Conservation (phyloP, 2,888 invertebrate genomes). For the Prosopocoilus inquinatus region DNA sequence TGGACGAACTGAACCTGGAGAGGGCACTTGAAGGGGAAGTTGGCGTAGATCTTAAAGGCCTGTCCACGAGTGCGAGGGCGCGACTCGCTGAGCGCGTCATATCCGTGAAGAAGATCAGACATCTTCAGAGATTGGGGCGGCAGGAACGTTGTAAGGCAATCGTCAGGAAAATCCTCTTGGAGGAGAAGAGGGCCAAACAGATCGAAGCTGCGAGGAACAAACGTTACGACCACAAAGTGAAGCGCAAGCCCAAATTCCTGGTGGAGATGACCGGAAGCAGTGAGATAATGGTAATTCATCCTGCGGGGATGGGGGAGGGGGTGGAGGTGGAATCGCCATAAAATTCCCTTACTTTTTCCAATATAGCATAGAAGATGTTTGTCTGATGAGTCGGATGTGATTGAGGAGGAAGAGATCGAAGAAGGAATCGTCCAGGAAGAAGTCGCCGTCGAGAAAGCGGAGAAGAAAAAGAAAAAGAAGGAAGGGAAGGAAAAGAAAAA, state of each 20-base stretch:
- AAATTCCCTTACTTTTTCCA: no score
- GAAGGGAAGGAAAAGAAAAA: conserved; percentile 15
- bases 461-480: conserved; percentile 14
- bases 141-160: conserved; percentile 17
- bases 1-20: conserved; percentile 4
- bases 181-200: conserved; percentile 18
- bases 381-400: conserved; percentile 4
- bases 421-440: conserved; percentile 1
- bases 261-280: background rate
- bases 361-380: no score
- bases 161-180: conserved; percentile 21
- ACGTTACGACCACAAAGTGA: conserved; percentile 21
- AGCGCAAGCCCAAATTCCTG: conserved; percentile 12
- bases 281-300: background rate
- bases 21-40: conserved; percentile 2
- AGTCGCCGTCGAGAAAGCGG: background rate
- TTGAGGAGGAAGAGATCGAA: conserved; percentile 4
- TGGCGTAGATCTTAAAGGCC: conserved; percentile 10
- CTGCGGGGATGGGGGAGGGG: no score
- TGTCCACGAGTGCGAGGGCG: conserved; percentile 8
- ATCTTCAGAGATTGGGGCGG: conserved; percentile 6
- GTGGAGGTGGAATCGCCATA: no score
- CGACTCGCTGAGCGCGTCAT: conserved; percentile 19
- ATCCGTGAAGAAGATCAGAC: conserved; percentile 17
- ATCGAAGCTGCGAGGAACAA: conserved; percentile 18